Evolutionary conservation across 1,140 invertebrate genomes (phyloP), one percentile per base, ranked within the genome.

Genomic region (Zaprionus kolodkinae): DNA sequence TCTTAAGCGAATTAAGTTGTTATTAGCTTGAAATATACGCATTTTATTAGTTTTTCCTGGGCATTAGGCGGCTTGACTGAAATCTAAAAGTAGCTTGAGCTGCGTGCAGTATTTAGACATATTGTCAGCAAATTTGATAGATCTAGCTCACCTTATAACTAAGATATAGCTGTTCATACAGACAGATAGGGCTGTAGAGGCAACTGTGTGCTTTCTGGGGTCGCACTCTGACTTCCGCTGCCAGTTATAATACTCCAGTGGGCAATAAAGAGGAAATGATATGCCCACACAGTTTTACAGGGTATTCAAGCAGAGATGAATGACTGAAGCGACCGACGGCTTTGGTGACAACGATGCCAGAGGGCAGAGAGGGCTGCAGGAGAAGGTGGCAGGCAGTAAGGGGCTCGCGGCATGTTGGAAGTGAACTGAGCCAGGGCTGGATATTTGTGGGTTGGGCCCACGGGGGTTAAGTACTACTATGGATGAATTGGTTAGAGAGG

Each of bases 261-360:
- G 21, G 21, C 1, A 35, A 35, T 35, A 35, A 35, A 35, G 33
- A 35, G 4, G 6, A 35, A 35, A 2, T 35, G 3, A 6, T 33
- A 57, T 55, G 25, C 27, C 52, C 52, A 13, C 52, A 6, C 12
- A 1, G 11, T 33, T 62, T 15, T 50, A 35, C 60, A 62, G 62
- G 62, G 62, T 64, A 55, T 54, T 1, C 1, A 5, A 35, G 17
- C 25, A 27, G 21, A 17, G 4, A 35, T 72, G 69, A 66, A 45
- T 62, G 52, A 72, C 52, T 72, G 56, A 66, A 48, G 25, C 64
- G 65, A 33, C 15, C 64, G 65, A 33, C 50, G 56, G 38, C 54
- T 35, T 64, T 52, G 62, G 35, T 62, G 69, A 72, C 73, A 68
- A 52, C 17, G 63, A 59, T 7, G n/a, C 25, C 21, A 45, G 45